phyloP scores from a whole-genome alignment of 2,797 vertebrate genomes.

The Glossophaga mutica region DNA sequence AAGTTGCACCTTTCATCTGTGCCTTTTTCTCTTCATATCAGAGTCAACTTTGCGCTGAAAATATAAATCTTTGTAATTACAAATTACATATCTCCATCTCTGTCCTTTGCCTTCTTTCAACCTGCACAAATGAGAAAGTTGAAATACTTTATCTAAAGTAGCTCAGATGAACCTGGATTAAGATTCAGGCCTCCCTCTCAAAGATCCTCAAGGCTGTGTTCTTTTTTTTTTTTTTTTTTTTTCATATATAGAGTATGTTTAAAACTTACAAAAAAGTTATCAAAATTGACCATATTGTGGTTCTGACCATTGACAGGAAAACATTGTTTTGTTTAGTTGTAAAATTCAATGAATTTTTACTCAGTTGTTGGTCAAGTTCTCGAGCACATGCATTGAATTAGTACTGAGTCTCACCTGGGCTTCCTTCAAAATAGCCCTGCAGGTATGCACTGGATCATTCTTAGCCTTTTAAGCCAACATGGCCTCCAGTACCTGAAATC shows the following conservation, averaged over 20 bases:
- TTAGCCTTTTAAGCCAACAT: neutral
- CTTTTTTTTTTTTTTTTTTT: neutral
- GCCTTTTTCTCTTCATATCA: neutral
- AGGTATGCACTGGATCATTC: neutral
- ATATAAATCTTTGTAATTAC: neutral
- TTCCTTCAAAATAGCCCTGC: neutral
- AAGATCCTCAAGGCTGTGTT: neutral
- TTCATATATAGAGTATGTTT: neutral
- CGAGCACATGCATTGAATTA: neutral
- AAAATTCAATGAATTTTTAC: neutral
- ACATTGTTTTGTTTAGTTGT: neutral
- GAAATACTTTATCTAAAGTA: neutral
- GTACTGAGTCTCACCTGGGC: accelerated
- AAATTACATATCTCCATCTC: neutral
- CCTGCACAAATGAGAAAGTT: neutral
- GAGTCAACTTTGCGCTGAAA: neutral
- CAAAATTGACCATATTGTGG: neutral
- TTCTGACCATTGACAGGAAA: neutral
- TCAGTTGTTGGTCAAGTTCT: neutral
- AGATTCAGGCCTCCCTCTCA: neutral
- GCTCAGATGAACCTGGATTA: neutral
- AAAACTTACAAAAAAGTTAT: neutral
- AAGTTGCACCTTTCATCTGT: neutral
- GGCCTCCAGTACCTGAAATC: neutral
- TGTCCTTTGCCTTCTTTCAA: neutral